These are phyloP conservation scores for Rhadinocentrus ornatus DNA, from an alignment of 2,797 vertebrate species.

Conservation along the genomic window DNA sequence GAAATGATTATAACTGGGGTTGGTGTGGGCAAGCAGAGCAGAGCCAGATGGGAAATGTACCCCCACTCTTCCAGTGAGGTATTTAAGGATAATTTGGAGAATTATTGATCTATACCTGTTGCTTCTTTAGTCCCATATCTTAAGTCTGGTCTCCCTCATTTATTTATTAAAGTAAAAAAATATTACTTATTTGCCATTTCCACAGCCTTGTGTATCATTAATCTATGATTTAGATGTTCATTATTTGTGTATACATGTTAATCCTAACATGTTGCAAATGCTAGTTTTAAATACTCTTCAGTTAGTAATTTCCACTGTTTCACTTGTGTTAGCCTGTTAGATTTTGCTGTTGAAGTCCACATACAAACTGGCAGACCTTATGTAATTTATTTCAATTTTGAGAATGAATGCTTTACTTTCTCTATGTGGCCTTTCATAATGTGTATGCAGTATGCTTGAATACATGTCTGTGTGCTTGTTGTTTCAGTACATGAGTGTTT, in stretches of 20 bases:
- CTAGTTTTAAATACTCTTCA: slow-evolving; percentile 26
- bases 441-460: slow-evolving; percentile 42
- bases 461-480: slow-evolving; percentile 26
- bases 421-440: slow-evolving; percentile 52
- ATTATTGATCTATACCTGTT: slow-evolving; percentile 33
- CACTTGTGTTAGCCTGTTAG: slow-evolving; percentile 7
- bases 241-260: slow-evolving; percentile 13
- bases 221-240: slow-evolving; percentile 31
- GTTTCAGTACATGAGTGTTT: slow-evolving; percentile 31
- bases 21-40: slow-evolving; percentile 35
- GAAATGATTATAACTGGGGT: slow-evolving; percentile 8
- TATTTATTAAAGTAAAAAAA: slow-evolving; percentile 24
- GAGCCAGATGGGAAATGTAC: slow-evolving; percentile 21
- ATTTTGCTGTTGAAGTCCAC: slow-evolving; percentile 19
- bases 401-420: slow-evolving; percentile 41
- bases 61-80: slow-evolving; percentile 20
- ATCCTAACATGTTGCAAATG: slow-evolving; percentile 28
- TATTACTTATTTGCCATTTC: slow-evolving; percentile 56
- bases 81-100: slow-evolving; percentile 14
- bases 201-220: slow-evolving; percentile 23
- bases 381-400: slow-evolving; percentile 39
- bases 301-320: slow-evolving; percentile 14
- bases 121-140: slow-evolving; percentile 3
- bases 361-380: slow-evolving; percentile 23
- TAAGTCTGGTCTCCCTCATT: slow-evolving; percentile 18